These are phyloP conservation scores for Orchesellides sinensis DNA, from an alignment of 2,888 invertebrate species.

Conservation along the genomic window DNA sequence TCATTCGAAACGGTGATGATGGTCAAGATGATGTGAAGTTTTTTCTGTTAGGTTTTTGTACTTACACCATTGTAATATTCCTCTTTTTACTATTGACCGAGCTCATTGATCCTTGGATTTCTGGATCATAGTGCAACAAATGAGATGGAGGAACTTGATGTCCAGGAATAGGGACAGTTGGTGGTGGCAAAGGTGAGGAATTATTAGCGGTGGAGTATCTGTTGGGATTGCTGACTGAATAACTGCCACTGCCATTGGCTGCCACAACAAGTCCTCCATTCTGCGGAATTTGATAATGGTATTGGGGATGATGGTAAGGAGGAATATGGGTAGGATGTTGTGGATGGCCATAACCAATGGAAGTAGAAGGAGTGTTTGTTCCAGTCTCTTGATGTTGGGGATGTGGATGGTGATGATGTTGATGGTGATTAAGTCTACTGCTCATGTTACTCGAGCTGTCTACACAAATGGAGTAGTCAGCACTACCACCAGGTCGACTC, in stretches of 20 bases:
- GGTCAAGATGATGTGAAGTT: background rate
- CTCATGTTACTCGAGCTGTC: conserved; percentile 65
- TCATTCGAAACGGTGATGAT: background rate
- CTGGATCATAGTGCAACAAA: conserved; percentile 78
- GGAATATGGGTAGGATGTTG: conserved; percentile 35
- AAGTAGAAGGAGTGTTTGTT: conserved; percentile 39
- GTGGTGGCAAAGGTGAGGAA: conserved; percentile 59
- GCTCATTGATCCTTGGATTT: conserved; percentile 80
- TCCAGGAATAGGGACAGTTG: conserved; percentile 17
- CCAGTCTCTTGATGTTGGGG: conserved; percentile 52
- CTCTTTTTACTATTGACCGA: conserved; percentile 79
- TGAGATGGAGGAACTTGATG: conserved; percentile 63
- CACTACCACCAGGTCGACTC: conserved; percentile 46
- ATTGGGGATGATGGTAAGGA: conserved; percentile 56
- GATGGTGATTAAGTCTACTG: conserved; percentile 58
- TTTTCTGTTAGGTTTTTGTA: background rate
- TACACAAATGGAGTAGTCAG: conserved; percentile 71
- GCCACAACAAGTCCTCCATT: conserved; percentile 65
- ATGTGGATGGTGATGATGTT: conserved; percentile 39
- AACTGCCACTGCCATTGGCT: conserved; percentile 46
- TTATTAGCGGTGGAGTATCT: conserved; percentile 58
- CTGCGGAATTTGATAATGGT: conserved; percentile 72
- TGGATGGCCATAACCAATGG: conserved; percentile 35
- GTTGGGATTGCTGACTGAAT: conserved; percentile 60
- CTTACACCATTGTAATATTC: conserved; percentile 81